Evolutionary conservation across 23 tunicate species (phyloP).

Genomic region (Aplidium turbinatum): DNA sequence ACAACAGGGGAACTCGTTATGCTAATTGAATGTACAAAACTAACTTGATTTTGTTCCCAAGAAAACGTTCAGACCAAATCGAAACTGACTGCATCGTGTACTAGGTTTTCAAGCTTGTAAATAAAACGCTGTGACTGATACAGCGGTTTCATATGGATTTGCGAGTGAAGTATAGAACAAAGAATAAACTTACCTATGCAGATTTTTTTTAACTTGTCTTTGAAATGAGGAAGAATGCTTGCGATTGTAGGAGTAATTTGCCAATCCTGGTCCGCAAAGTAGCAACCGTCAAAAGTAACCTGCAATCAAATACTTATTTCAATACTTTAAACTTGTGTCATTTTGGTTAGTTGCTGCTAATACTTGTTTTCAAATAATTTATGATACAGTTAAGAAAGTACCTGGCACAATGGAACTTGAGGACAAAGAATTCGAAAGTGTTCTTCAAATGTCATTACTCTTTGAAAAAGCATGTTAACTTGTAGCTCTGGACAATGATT

Average conservation of each 20-base stretch:
- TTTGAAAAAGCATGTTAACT: conserved; percentile 69
- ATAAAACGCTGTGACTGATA: too few relatives aligned
- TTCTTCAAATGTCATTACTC: conserved; percentile 87
- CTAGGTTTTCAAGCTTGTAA: too few relatives aligned
- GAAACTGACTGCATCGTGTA: too few relatives aligned
- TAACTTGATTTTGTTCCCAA: too few relatives aligned
- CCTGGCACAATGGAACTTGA: conserved; percentile 74
- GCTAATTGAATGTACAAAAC: too few relatives aligned
- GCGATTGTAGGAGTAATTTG: conserved; percentile 80
- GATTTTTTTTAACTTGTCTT: conserved; percentile 42
- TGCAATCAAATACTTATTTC: too few relatives aligned
- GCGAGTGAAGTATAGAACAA: too few relatives aligned
- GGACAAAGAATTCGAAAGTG: conserved; percentile 89
- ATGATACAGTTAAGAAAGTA: not conserved
- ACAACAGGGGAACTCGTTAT: too few relatives aligned
- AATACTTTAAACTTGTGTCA: too few relatives aligned
- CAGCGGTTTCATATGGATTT: too few relatives aligned
- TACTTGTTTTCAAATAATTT: not conserved
- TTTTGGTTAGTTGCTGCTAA: too few relatives aligned
- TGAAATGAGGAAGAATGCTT: conserved; percentile 74
- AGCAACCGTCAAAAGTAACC: conserved; percentile 93
- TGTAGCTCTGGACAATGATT: conserved; percentile 56
- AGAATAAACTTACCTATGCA: conserved; percentile 54
- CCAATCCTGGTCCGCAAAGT: conserved; percentile 89
- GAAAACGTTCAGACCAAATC: too few relatives aligned